Evolutionary conservation across 2,888 invertebrate species (phyloP), one percentile per base, ranked within the genome.

Genomic region (Amblyteles armatorius): DNA sequence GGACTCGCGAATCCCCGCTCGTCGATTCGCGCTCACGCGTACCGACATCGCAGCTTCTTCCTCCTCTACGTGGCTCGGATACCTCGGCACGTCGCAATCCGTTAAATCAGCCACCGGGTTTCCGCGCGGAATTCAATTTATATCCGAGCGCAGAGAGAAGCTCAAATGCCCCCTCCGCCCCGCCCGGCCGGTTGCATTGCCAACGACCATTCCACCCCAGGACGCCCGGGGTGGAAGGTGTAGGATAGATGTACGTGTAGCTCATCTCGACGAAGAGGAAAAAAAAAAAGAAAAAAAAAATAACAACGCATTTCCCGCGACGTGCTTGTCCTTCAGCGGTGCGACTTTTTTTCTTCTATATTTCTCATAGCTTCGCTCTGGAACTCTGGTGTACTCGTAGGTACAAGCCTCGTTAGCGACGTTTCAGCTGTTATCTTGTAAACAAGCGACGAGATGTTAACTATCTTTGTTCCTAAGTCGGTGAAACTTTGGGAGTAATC

Each of bases 91-190:
- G 81, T 89, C 84, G 86, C 86, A 89, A 89, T 89, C 87, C 87
- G 83, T 89, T 83, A 89, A 90, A 90, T 91, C 90, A 90, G 87
- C 90, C 85, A 82, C 82, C 86, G 88, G 82, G 87, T 89, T 88
- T 84, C 88, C 83, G 88, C 16, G 85, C 80, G 88, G 89, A 91
- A 91, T 91, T 91, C 90, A 90, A 91, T 91, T 90, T 90, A 88
- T 89, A 88, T 86, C 87, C 88, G 65, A 78, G 50, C 71, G 72
- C 1, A 22, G 72, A 26, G 71, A 76, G 69, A 63, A 71, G 76
- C 65, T 67, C 55, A 57, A 79, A 74, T 48, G 79, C 74, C 76
- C 71, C n/a, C 74, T 71, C 71, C 26, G 33, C 63, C 73, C 11
- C 13, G 44, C 44, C 44, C 44, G 44, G 44, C 55, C 13, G 67